These are phyloP conservation scores for Noctilio leporinus DNA, from an alignment of 2,113 vertebrate genomes.

Conservation along the genomic window DNA sequence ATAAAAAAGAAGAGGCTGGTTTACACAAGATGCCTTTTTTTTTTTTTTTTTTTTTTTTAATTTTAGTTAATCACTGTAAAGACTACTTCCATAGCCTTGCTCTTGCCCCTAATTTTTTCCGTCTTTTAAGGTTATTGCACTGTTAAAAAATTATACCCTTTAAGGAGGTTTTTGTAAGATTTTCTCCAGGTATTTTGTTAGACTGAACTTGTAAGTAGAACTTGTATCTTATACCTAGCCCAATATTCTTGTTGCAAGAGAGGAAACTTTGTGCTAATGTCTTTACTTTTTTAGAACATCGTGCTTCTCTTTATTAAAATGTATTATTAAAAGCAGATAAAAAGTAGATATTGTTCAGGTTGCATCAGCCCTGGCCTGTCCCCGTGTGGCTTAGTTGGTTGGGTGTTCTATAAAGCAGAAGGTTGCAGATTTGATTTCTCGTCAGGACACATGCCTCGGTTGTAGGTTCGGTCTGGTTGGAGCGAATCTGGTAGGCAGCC, in stretches of 20 bases:
- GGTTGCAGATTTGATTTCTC: no score
- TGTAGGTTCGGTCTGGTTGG: no score
- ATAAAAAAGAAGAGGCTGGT: background rate
- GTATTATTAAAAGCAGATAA: background rate
- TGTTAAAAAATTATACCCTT: background rate
- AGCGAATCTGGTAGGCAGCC: no score
- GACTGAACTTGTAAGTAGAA: background rate
- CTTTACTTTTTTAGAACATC: background rate
- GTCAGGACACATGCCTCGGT: no score
- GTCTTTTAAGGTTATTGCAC: background rate
- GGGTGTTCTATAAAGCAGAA: no score
- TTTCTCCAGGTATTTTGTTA: background rate
- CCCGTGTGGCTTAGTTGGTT: no score
- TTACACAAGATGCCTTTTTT: background rate
- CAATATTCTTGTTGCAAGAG: background rate
- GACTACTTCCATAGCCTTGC: background rate
- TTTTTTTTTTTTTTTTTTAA: no score
- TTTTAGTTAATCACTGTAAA: background rate
- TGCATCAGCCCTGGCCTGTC: no score
- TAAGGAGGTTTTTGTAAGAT: background rate
- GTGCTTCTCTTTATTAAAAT: background rate
- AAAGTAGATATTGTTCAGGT: background rate
- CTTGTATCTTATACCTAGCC: background rate
- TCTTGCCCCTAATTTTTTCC: background rate
- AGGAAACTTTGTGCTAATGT: background rate